These are phyloP conservation scores for Escarpia spicata DNA, from an alignment of 2,888 invertebrate species.

Conservation along the genomic window DNA sequence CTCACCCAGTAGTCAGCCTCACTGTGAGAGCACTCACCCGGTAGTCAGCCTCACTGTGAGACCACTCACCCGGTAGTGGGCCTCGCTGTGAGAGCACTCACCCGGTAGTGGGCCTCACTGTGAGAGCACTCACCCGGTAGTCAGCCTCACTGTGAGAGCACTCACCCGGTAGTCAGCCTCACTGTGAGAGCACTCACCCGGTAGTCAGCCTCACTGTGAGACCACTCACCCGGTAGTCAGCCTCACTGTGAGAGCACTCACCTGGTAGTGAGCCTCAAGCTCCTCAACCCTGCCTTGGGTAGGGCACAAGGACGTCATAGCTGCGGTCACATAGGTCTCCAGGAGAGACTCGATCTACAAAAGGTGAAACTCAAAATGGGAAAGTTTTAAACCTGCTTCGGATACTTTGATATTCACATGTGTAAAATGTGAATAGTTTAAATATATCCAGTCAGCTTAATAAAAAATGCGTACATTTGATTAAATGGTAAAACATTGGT, in stretches of 20 bases:
- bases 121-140: conserved; percentile 49
- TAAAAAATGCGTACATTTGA: too few species aligned
- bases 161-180: conserved; percentile 51
- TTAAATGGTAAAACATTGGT: too few species aligned
- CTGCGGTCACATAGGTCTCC: conserved; percentile 62
- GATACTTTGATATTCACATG: too few species aligned
- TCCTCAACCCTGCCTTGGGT: conserved; percentile 62
- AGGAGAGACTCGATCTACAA: conserved; percentile 61
- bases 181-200: conserved; percentile 46
- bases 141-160: neutral
- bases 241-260: too few species aligned
- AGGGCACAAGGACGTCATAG: conserved; percentile 59
- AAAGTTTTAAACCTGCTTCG: neutral
- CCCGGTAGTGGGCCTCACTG: conserved; percentile 47
- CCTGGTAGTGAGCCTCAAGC: conserved; percentile 63
- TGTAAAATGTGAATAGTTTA: too few species aligned
- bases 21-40: conserved; percentile 46
- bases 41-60: neutral
- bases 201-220: neutral
- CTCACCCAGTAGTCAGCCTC: conserved; percentile 51
- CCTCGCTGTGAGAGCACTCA: conserved; percentile 35
- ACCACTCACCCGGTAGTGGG: conserved; percentile 51
- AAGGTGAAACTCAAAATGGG: neutral
- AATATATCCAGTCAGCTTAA: too few species aligned
- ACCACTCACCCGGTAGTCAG: conserved; percentile 53